Evolutionary conservation across 2,888 invertebrate species (phyloP).

Genomic region (Pocota personata): DNA sequence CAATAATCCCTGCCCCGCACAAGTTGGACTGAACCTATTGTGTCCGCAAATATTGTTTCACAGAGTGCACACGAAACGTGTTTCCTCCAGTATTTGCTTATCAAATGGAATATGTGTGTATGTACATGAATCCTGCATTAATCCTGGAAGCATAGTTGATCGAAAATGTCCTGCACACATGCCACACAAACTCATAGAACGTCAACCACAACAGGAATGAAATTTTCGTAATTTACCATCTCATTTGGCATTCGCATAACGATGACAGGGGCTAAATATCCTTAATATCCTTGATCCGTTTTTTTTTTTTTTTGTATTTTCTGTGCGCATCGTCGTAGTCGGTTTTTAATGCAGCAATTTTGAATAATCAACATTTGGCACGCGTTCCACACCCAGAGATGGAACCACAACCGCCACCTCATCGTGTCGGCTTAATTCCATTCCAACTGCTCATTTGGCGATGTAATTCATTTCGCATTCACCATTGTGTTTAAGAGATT

Average conservation of each 20-base stretch:
- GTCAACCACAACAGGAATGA: conserved; percentile 50
- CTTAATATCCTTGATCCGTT: conserved; percentile 45
- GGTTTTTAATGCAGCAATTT: conserved; percentile 55
- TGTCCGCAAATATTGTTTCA: conserved; percentile 53
- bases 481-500: conserved; percentile 47
- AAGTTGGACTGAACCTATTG: not conserved
- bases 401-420: not conserved
- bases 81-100: conserved; percentile 57
- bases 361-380: conserved; percentile 70
- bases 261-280: conserved; percentile 63
- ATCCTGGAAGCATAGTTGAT: conserved; percentile 40
- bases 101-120: conserved; percentile 51
- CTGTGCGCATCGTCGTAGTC: not conserved
- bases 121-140: conserved; percentile 28
- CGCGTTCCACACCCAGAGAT: conserved; percentile 32
- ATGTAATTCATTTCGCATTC: conserved; percentile 47
- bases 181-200: not conserved
- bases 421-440: conserved; percentile 48
- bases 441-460: conserved; percentile 31
- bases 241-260: conserved; percentile 70
- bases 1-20: conserved; percentile 51
- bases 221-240: conserved; percentile 65
- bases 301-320: not conserved
- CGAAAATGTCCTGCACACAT: conserved; percentile 5
- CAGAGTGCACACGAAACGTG: conserved; percentile 34